phyloP scores from a whole-genome alignment of 2,113 vertebrate species.

The Entomyzon cyanotis region DNA sequence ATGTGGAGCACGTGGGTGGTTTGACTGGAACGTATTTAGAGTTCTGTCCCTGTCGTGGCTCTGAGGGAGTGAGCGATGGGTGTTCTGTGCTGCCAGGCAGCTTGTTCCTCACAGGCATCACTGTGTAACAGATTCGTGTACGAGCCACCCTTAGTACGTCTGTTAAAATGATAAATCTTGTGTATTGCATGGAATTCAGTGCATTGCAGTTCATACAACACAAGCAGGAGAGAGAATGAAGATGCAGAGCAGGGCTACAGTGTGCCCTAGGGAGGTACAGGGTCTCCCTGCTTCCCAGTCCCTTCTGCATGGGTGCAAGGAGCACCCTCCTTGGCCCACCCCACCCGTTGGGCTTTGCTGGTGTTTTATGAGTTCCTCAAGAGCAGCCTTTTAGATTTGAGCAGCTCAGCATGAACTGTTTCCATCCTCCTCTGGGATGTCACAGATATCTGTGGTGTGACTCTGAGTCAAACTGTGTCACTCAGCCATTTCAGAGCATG shows the following conservation, averaged over 20 bases:
- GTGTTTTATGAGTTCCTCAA: background rate
- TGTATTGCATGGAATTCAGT: background rate
- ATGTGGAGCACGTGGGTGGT: conserved; percentile 19
- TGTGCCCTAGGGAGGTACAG: background rate
- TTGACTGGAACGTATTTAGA: background rate
- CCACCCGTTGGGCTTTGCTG: background rate
- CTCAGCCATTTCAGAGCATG: background rate
- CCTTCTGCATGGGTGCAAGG: background rate
- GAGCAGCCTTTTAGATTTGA: background rate
- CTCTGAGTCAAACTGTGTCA: conserved; percentile 34
- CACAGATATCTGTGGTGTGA: background rate
- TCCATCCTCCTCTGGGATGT: background rate
- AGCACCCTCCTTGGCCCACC: background rate
- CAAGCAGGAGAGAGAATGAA: background rate
- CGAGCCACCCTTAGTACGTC: background rate
- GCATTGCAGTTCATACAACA: background rate
- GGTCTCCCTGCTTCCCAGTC: background rate
- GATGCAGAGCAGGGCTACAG: background rate
- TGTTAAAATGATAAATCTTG: background rate
- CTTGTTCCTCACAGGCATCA: background rate
- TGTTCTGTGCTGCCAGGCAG: background rate
- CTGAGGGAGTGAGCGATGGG: background rate
- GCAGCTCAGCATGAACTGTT: background rate
- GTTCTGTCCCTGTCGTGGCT: background rate
- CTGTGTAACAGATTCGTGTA: background rate